Percentiles rank a stretch among this genome's conserved stretches.
phyloP scores from a whole-genome alignment of 1,140 invertebrate species.

The Phenacoccus solenopsis region DNA sequence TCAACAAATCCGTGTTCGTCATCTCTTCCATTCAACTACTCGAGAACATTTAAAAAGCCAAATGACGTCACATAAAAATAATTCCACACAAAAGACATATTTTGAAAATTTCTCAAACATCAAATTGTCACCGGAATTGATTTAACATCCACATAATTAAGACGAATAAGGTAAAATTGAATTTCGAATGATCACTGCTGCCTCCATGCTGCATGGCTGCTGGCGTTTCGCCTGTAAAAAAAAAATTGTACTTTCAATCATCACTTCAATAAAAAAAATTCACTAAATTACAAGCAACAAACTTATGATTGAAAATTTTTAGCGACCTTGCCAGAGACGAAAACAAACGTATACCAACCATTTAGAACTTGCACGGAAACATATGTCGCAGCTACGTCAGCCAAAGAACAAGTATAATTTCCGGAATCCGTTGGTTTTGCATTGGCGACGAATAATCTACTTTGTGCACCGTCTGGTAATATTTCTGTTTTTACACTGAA shows the following conservation, averaged over 20 bases:
- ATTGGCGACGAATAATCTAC: conserved; percentile 68
- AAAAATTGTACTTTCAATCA: conserved; percentile 22
- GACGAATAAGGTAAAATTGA: background rate
- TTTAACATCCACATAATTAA: background rate
- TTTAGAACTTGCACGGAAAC: conserved; percentile 71
- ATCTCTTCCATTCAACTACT: no score
- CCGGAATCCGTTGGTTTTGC: conserved; percentile 66
- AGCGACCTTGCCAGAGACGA: no score
- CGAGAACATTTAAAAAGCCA: background rate
- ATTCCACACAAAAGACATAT: background rate
- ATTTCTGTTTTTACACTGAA: conserved; percentile 69
- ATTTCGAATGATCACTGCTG: background rate
- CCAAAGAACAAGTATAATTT: conserved; percentile 68
- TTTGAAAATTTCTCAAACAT: background rate
- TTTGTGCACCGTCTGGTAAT: conserved; percentile 56
- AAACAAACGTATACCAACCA: conserved; percentile 43
- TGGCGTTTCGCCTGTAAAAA: conserved; percentile 60
- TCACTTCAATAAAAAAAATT: background rate
- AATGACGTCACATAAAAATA: background rate
- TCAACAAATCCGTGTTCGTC: no score
- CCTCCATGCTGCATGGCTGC: conserved; percentile 70
- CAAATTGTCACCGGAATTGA: background rate
- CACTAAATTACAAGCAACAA: background rate
- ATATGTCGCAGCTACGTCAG: conserved; percentile 57
- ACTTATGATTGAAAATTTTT: background rate